phyloP scores from a whole-genome alignment of 2,797 vertebrate species.

The Micromesistius poutassou region DNA sequence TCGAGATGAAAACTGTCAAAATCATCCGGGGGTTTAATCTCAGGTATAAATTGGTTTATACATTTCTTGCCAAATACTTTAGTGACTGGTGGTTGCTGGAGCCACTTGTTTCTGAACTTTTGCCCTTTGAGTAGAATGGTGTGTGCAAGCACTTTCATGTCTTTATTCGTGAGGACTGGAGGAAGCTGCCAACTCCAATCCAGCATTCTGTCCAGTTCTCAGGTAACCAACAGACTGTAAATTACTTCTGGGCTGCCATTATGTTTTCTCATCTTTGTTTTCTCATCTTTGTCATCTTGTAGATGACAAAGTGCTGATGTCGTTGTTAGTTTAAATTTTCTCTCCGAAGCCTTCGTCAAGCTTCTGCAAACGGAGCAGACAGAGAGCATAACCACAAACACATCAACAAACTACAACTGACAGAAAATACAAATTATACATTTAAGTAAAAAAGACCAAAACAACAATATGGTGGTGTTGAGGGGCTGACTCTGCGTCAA shows the following conservation, averaged over 20 bases:
- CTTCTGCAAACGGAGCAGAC: background rate
- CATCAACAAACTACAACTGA: background rate
- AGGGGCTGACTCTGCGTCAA: background rate
- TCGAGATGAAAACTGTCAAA: background rate
- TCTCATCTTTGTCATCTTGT: slow-evolving; percentile 29
- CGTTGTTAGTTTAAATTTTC: slow-evolving; percentile 17
- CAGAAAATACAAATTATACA: slow-evolving; percentile 2
- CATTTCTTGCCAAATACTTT: slow-evolving; percentile 17
- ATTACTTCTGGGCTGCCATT: slow-evolving; percentile 48
- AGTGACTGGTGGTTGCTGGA: slow-evolving; percentile 33
- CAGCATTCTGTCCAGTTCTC: slow-evolving; percentile 49
- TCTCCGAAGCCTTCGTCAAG: background rate
- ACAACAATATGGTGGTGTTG: background rate
- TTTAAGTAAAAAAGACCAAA: background rate
- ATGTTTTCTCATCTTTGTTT: slow-evolving; percentile 37
- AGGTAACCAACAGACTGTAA: slow-evolving; percentile 49
- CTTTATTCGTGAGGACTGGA: slow-evolving; percentile 47
- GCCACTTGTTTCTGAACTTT: slow-evolving; percentile 27
- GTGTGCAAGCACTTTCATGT: slow-evolving; percentile 39
- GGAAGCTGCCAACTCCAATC: slow-evolving; percentile 45
- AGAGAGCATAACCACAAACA: background rate
- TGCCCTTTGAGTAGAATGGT: slow-evolving; percentile 28
- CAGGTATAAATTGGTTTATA: background rate
- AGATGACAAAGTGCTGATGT: slow-evolving; percentile 34
- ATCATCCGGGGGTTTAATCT: background rate